Conservation (phyloP, 2,797 vertebrate genomes). For the Taeniopygia guttata region DNA sequence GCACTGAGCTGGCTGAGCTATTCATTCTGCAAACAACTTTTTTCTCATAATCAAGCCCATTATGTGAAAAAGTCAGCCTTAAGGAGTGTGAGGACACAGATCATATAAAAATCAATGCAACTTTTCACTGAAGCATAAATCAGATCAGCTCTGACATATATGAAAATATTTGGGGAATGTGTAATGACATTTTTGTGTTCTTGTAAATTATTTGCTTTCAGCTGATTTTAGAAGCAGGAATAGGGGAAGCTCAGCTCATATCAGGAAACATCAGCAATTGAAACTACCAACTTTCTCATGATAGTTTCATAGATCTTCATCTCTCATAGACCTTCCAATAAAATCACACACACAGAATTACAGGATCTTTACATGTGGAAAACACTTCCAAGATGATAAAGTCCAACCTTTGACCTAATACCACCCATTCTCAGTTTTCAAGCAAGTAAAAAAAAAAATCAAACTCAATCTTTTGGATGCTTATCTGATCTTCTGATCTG, state of each 20-base stretch:
- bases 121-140: slow-evolving; percentile 38
- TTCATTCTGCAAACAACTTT: not conserved
- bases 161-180: slow-evolving; percentile 48
- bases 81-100: not conserved
- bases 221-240: slow-evolving; percentile 17
- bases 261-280: not conserved
- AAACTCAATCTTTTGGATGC: not conserved
- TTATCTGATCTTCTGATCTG: not conserved
- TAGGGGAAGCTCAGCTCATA: not conserved
- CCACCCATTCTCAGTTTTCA: not conserved
- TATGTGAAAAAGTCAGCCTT: not conserved
- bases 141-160: not conserved
- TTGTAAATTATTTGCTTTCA: not conserved
- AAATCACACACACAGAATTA: not conserved
- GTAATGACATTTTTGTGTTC: slow-evolving; percentile 39
- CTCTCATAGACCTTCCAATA: not conserved
- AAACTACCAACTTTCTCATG: not conserved
- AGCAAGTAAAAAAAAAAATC: not conserved
- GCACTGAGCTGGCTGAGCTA: not conserved
- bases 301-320: not conserved
- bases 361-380: not conserved
- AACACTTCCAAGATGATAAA: not conserved
- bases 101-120: slow-evolving; percentile 33
- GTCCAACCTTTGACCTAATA: not conserved
- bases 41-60: not conserved